Evolutionary conservation across 1,140 invertebrate species (phyloP).

Genomic region (Lordiphosa mommai): DNA sequence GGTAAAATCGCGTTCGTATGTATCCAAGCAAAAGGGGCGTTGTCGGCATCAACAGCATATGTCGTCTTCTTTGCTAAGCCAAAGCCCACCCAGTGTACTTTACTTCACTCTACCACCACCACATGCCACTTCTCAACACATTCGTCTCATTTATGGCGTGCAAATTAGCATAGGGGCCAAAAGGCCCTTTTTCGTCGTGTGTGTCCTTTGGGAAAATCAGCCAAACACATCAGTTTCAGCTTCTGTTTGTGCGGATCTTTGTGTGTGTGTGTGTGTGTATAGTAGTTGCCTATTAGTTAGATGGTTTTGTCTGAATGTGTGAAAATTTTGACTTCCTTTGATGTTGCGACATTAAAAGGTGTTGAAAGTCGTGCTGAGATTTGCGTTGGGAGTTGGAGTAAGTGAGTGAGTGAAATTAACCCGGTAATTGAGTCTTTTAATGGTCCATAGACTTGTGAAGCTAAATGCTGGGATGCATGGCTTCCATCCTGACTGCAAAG

Average conservation of each 20-base stretch:
- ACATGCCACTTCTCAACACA: slow-evolving; percentile 56
- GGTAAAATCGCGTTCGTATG: neutral
- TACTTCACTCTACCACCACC: slow-evolving; percentile 16
- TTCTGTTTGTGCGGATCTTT: slow-evolving; percentile 11
- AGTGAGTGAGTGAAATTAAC: slow-evolving; percentile 31
- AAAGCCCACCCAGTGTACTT: slow-evolving; percentile 28
- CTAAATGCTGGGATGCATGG: no score
- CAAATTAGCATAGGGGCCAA: slow-evolving; percentile 68
- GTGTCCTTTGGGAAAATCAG: slow-evolving; percentile 48
- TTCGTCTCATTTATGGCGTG: slow-evolving; percentile 76
- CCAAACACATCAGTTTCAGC: slow-evolving; percentile 20
- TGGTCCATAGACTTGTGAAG: no score
- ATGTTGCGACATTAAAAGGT: slow-evolving; percentile 43
- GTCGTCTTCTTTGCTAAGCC: neutral
- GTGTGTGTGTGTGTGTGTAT: slow-evolving; percentile 4
- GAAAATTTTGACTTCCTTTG: slow-evolving; percentile 63
- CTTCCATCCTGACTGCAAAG: no score
- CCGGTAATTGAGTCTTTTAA: slow-evolving; percentile 21
- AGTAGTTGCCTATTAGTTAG: slow-evolving; percentile 53
- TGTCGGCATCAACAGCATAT: slow-evolving; percentile 3
- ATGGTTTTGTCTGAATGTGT: slow-evolving; percentile 47
- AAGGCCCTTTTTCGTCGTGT: slow-evolving; percentile 50
- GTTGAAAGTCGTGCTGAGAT: slow-evolving; percentile 42
- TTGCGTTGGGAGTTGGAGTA: neutral
- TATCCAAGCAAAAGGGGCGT: slow-evolving; percentile 11